Base-by-base conservation (phyloP, 2,797 vertebrate genomes). In the Ptychobarbus kaznakovi region DNA sequence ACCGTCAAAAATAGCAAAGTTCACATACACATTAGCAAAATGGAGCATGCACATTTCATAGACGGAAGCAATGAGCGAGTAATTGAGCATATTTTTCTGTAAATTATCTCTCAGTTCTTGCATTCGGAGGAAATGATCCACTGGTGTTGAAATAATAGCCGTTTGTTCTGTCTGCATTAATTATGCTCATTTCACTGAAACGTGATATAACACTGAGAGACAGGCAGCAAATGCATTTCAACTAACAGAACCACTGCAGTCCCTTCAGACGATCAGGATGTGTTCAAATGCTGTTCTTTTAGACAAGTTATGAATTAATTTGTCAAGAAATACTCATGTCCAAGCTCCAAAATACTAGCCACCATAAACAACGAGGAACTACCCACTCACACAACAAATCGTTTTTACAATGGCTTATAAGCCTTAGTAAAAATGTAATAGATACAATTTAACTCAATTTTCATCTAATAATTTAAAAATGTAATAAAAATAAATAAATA, bases 41-140 rank as follows among this genome's bases (percentile, higher is more conserved):
- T 4, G 22, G 22, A 46, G 13, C 42, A 13, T 46, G 42, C n/a
- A 73, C 1, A n/a, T 22, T 38, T 76, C 32, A 51, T 25, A 53
- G 32, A 76, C 16, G 22, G 20, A 56, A 1, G 38, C 49, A 15
- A 56, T 9, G 35, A 40, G 12, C 0, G 3, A 8, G 35, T 40
- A 40, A 77, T 58, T 58, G 75, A 77, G 51, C 51, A 40, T 77
- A 9, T n/a, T 77, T n/a, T n/a, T 40, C 53, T 77, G 51, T 77
- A 40, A 77, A 77, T 77, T 58, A 38, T 58, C 51, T 76, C 32
- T 58, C 35, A 40, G 35, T 77, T 77, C 22, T 16, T 58, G 75
- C 32, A 77, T 58, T 77, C 20, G 42, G 20, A 58, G 75, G 35
- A 77, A 77, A 77, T 77, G 7, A 61, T 61, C 32, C 53, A 42